Percentiles rank a stretch among this genome's conserved stretches.
Conservation (phyloP, 2,113 vertebrate genomes). For the Barbus barbus region DNA sequence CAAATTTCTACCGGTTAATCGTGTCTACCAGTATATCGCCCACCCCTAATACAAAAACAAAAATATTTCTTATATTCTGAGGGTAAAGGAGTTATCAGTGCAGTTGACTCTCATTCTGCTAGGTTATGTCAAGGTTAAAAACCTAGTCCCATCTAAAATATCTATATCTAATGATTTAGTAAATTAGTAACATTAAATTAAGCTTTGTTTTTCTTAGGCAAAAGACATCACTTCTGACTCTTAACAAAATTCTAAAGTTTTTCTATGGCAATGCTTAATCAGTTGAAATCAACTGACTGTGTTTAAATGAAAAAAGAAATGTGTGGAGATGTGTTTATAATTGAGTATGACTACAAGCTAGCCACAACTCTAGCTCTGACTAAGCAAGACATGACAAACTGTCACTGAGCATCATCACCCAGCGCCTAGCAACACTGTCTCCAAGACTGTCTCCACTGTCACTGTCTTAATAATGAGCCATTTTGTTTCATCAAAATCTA, state of each 20-base stretch:
- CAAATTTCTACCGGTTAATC: neutral
- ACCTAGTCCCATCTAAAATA: neutral
- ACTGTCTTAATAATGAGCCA: constrained; percentile 27
- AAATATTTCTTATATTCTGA: neutral
- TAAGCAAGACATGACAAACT: constrained; percentile 46
- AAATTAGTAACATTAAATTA: neutral
- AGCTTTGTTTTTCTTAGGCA: neutral
- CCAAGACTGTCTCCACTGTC: too few relatives aligned
- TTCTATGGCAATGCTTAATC: neutral
- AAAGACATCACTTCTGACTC: neutral
- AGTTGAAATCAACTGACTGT: neutral
- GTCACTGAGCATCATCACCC: constrained; percentile 36
- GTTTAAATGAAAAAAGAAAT: neutral
- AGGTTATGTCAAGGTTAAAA: neutral
- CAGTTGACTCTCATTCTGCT: neutral
- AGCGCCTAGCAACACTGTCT: constrained; percentile 49
- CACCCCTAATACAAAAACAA: neutral
- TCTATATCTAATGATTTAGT: neutral
- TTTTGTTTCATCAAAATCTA: neutral
- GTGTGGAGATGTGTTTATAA: neutral
- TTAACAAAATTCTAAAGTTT: neutral
- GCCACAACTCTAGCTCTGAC: constrained; percentile 33
- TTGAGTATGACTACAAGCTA: constrained; percentile 3
- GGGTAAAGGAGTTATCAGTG: neutral
- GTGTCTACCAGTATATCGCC: neutral